Conservation (phyloP, 2,113 vertebrate genomes). For the Himantopus leucocephalus region DNA sequence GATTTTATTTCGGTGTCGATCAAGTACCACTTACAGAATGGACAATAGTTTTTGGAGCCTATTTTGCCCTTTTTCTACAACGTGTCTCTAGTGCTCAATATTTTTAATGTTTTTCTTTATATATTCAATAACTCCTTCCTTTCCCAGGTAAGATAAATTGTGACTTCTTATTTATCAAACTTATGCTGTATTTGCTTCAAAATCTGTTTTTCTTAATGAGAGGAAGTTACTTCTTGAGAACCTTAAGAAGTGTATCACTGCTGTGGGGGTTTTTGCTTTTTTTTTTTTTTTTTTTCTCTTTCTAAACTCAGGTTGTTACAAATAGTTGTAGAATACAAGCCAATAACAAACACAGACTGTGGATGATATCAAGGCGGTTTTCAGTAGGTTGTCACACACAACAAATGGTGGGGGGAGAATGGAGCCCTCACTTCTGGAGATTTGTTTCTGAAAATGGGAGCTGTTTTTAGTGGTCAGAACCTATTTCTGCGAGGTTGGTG, state of each 20-base stretch:
- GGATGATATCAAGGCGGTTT: not conserved
- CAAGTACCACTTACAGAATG: not conserved
- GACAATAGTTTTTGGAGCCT: not conserved
- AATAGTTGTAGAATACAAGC: not conserved
- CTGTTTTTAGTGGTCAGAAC: not conserved
- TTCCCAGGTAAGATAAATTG: conserved; percentile 28
- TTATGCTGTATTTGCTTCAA: not conserved
- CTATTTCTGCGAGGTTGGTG: not conserved
- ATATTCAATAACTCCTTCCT: not conserved
- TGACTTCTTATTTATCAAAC: not conserved
- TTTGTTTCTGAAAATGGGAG: not conserved
- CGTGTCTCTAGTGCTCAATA: not conserved
- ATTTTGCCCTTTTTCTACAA: not conserved
- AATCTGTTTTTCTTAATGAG: not conserved
- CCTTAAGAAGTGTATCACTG: not conserved
- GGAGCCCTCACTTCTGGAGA: not conserved
- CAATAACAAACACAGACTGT: not conserved
- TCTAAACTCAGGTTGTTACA: not conserved
- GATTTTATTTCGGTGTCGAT: not conserved
- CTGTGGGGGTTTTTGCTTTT: not conserved
- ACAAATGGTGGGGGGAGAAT: accelerated
- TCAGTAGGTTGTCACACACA: not conserved
- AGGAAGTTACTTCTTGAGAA: not conserved
- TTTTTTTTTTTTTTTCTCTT: not conserved
- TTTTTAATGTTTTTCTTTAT: not conserved